Percentiles rank a stretch among this genome's conserved stretches.
phyloP scores from a whole-genome alignment of 1,140 invertebrate genomes.

The Heterodera carotae region DNA sequence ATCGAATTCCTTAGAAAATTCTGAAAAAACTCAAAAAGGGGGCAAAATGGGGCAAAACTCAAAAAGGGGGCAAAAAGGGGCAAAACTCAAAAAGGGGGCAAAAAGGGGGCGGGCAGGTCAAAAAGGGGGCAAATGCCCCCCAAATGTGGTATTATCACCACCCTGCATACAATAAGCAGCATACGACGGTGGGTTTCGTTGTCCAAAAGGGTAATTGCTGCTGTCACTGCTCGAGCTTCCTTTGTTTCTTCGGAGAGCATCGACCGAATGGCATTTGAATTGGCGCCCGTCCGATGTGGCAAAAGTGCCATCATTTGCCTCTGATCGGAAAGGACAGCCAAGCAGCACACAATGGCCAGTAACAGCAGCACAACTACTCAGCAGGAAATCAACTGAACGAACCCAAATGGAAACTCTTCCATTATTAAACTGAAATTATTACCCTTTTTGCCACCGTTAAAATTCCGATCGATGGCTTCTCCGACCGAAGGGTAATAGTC shows the following conservation, averaged over 20 bases:
- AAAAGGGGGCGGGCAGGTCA: no score
- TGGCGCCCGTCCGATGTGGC: not conserved
- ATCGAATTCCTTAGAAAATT: no score
- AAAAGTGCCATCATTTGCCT: not conserved
- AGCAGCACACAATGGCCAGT: not conserved
- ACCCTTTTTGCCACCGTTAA: not conserved
- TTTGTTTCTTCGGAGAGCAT: not conserved
- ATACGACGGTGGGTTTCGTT: no score
- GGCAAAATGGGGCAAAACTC: no score
- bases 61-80: no score
- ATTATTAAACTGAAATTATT: not conserved
- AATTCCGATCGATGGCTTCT: not conserved
- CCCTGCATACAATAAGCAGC: no score
- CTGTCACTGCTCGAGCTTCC: no score
- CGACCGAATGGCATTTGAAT: not conserved
- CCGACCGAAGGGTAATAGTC: not conserved
- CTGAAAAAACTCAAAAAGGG: no score
- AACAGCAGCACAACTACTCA: not conserved
- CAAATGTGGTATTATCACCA: no score
- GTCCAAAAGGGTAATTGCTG: not conserved
- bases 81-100: no score
- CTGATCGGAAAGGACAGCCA: not conserved
- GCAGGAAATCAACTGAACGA: constrained; percentile 9
- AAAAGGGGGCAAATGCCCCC: no score
- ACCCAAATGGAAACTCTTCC: not conserved